These are phyloP conservation scores for Anodontia alba DNA, from an alignment of 2,888 invertebrate genomes.

Conservation along the genomic window DNA sequence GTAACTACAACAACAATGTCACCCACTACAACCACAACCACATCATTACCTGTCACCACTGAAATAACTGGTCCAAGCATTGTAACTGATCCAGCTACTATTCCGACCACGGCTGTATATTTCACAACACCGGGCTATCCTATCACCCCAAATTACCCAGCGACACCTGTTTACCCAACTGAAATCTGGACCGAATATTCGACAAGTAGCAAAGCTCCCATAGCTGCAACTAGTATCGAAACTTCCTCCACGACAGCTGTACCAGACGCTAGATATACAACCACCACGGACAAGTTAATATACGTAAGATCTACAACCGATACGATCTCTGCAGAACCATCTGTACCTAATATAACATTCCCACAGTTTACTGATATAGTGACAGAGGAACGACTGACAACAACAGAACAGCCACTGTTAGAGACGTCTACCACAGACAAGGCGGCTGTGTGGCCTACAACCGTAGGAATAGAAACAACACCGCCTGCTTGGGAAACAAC, in stretches of 20 bases:
- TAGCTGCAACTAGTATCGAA: background rate
- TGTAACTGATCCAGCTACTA: background rate
- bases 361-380: background rate
- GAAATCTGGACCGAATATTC: background rate
- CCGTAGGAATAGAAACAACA: background rate
- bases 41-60: constrained; percentile 8
- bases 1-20: constrained; percentile 22
- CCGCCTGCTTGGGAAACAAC: background rate
- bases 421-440: constrained; percentile 61
- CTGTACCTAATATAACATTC: background rate
- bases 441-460: constrained; percentile 44
- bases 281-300: background rate
- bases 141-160: background rate
- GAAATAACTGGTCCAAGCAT: constrained; percentile 9
- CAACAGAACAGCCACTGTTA: constrained; percentile 50
- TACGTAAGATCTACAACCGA: background rate
- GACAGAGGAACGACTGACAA: constrained; percentile 10
- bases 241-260: background rate
- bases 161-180: background rate
- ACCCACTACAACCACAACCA: constrained; percentile 21
- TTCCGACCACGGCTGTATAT: background rate
- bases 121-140: background rate
- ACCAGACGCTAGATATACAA: background rate
- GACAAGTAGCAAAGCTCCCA: background rate
- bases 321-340: constrained; percentile 38